A percentile compares a stretch with the other conserved stretches of the same genome.
Conservation (phyloP, 2,797 vertebrate genomes). For the Cuniculus paca region DNA sequence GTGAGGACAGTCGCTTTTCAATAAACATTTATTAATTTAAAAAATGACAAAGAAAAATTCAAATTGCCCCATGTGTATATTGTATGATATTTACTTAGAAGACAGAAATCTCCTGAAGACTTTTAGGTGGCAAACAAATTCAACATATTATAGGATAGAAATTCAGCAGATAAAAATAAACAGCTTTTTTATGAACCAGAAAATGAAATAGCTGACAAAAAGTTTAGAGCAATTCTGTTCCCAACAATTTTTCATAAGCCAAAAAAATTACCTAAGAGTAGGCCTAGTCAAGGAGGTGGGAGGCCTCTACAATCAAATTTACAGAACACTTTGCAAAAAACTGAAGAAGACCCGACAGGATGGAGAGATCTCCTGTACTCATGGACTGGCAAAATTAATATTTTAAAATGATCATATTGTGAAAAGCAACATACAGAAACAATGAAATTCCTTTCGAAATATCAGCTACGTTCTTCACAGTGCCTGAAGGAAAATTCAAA, state of each 20-base stretch:
- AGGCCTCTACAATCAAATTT: neutral
- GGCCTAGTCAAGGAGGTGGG: neutral
- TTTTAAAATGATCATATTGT: neutral
- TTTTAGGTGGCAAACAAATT: neutral
- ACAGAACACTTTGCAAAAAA: neutral
- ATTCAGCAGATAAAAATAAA: neutral
- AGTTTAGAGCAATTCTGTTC: neutral
- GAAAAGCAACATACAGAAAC: neutral
- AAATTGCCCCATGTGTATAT: neutral
- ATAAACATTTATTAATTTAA: neutral
- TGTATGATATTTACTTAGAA: neutral
- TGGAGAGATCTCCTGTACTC: neutral
- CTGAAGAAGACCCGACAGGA: no score
- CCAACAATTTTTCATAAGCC: neutral
- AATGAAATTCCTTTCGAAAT: neutral
- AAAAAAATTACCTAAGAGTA: neutral
- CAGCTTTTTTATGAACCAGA: neutral
- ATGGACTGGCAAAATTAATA: neutral
- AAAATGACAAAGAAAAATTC: neutral
- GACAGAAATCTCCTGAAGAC: neutral
- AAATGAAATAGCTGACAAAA: neutral
- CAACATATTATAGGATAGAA: neutral
- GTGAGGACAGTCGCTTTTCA: neutral
- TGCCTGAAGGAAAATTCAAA: neutral
- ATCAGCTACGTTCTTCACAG: neutral